phyloP scores from a whole-genome alignment of 2,888 invertebrate genomes.

The Darwinula stevensoni region DNA sequence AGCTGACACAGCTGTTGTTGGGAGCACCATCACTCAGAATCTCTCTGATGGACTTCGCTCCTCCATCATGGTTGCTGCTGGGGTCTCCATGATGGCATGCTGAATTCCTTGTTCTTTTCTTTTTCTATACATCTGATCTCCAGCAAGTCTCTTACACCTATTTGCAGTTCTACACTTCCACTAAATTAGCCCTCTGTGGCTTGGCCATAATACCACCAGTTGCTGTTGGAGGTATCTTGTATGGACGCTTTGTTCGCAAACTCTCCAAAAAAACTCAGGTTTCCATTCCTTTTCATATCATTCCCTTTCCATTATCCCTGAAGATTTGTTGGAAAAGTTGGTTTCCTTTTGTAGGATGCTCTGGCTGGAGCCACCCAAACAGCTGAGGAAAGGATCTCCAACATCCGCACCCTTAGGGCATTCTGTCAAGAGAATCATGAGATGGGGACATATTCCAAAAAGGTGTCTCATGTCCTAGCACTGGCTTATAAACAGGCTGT shows the following conservation, averaged over 20 bases:
- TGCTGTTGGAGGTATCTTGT: slow-evolving; percentile 33
- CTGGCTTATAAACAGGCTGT: slow-evolving; percentile 61
- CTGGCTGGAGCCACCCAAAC: slow-evolving; percentile 30
- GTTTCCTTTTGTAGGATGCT: slow-evolving; percentile 21
- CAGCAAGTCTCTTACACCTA: slow-evolving; percentile 5
- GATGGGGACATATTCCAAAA: slow-evolving; percentile 29
- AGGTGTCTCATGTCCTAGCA: slow-evolving; percentile 35
- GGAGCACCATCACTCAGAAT: slow-evolving; percentile 68
- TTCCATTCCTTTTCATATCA: too few relatives aligned
- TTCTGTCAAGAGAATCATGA: slow-evolving; percentile 65
- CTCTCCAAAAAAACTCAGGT: slow-evolving; percentile 55
- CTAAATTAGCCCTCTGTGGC: slow-evolving; percentile 55
- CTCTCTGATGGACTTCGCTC: slow-evolving; percentile 79
- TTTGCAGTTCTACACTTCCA: slow-evolving; percentile 58
- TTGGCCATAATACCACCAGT: slow-evolving; percentile 67
- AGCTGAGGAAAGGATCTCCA: slow-evolving; percentile 70
- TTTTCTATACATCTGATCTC: too few relatives aligned
- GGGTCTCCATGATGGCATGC: slow-evolving; percentile 78
- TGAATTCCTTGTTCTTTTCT: too few relatives aligned
- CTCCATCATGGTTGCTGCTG: slow-evolving; percentile 50
- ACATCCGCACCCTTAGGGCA: slow-evolving; percentile 70
- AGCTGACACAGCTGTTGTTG: slow-evolving; percentile 68
- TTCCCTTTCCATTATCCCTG: too few relatives aligned
- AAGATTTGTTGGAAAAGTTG: too few relatives aligned
- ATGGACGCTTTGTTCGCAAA: slow-evolving; percentile 51